A percentile compares a stretch with the other conserved stretches of the same genome.
Conservation (phyloP, 2,797 vertebrate species). For the Coccyzus lansbergi region DNA sequence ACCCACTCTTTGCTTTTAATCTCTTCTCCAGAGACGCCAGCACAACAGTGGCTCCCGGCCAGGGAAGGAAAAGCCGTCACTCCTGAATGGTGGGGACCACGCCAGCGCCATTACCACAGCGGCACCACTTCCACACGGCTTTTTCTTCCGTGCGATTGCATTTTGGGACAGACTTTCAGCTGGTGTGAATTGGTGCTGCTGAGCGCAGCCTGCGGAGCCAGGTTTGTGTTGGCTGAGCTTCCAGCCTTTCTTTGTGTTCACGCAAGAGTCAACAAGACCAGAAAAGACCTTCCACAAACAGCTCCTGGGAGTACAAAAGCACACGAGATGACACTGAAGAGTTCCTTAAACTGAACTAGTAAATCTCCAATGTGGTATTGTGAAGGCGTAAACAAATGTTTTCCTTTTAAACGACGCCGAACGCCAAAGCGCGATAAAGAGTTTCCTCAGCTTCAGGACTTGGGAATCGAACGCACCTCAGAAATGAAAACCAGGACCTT, state of each 20-base stretch:
- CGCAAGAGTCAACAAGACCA: conserved; percentile 46
- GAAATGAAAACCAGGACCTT: neutral
- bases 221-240: conserved; percentile 54
- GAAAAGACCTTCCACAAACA: conserved; percentile 20
- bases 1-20: conserved; percentile 40
- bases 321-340: neutral
- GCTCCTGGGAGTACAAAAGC: conserved; percentile 36
- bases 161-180: neutral
- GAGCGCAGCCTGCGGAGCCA: conserved; percentile 16
- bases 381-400: neutral
- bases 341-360: neutral
- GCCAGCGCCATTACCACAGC: neutral
- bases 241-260: conserved; percentile 42
- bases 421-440: neutral
- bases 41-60: conserved; percentile 57
- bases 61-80: conserved; percentile 11
- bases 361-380: neutral
- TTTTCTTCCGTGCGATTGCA: neutral
- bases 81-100: neutral
- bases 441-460: neutral
- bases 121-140: neutral
- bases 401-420: neutral
- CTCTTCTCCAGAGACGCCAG: conserved; percentile 13
- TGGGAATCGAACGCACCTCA: neutral
- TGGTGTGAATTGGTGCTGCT: conserved; percentile 10